Conservation (phyloP, 2,797 vertebrate species). For the Tapirus indicus region DNA sequence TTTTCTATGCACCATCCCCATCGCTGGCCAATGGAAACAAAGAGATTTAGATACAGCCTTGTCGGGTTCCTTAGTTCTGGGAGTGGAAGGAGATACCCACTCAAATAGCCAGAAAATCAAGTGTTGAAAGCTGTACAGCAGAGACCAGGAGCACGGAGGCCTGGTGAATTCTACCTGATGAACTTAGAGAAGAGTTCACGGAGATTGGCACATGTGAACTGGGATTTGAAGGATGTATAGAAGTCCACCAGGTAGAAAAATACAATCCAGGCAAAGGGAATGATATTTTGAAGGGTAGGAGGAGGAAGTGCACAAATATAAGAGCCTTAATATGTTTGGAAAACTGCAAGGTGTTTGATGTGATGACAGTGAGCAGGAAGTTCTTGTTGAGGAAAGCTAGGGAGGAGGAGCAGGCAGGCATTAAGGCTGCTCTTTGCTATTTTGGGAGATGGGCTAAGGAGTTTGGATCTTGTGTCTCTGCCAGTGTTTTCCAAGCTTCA, state of each 20-base stretch:
- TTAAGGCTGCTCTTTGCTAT: neutral
- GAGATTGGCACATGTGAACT: neutral
- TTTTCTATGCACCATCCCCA: neutral
- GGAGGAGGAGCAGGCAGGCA: fast-evolving
- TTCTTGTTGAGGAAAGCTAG: neutral
- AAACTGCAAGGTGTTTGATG: neutral
- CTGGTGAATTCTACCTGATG: neutral
- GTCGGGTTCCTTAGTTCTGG: neutral
- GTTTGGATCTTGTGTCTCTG: neutral
- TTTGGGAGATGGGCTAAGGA: neutral
- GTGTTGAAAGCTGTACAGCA: neutral
- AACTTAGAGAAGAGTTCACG: neutral
- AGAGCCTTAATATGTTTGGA: neutral
- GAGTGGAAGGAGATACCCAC: neutral
- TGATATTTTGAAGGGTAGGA: too few species aligned
- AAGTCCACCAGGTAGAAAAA: neutral
- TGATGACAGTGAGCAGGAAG: neutral
- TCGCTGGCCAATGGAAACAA: neutral
- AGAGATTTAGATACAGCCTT: neutral
- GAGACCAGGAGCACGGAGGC: neutral
- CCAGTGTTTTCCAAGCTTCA: neutral
- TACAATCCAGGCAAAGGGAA: neutral
- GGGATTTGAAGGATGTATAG: neutral
- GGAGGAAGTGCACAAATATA: neutral
- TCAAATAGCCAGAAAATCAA: neutral